Base-by-base conservation (phyloP, 2,797 vertebrate genomes). In the Sciurus carolinensis region DNA sequence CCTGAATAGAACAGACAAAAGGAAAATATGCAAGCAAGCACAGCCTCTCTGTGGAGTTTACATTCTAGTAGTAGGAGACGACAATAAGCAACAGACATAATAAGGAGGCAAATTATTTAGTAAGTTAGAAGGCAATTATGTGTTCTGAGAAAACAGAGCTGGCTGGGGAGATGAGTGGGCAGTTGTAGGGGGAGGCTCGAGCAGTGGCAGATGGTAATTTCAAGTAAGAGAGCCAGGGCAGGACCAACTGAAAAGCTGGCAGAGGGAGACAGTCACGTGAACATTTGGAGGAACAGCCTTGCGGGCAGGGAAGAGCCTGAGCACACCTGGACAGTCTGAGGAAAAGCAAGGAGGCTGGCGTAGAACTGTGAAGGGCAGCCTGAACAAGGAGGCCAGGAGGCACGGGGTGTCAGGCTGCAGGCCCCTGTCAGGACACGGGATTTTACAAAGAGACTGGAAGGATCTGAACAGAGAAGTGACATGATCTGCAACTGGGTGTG, bases 281-380 rank as follows among this genome's bases (percentile, higher is more conserved):
- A 3, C 28, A 13, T 18, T 20, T 0, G 22, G 47, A 67, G 33
- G 47, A 83, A 57, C 36, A 52, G 11, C 33, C 8, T 6, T 36
- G 13, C 26, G 47, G 47, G n/a, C 17, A 30, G 54, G n/a, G 36
- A 13, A 52, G 22, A 54, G 54, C 30, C 0, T 14, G 30, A 7
- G 50, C 15, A 42, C 1, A 8, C 54, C 24, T 2, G 20, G 50
- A 36, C 17, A 26, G 30, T 7, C 0, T 1, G 7, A 33, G 57
- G 44, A 67, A 69, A 0, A 2, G 36, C 69, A 20, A 72, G 54
- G 30, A 15, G 77, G 77, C 33, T 59, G 28, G 64, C 0, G 2
- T 1, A 10, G 28, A 54, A 12, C 26, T 18, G 12, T 0, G 1
- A n/a, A 1, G n/a, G 52, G 44, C 59, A 59, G 62, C 1, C 3